Percentiles rank a stretch among this genome's conserved stretches.
Conservation (phyloP, 2,797 vertebrate genomes). For the Acanthurus tractus region DNA sequence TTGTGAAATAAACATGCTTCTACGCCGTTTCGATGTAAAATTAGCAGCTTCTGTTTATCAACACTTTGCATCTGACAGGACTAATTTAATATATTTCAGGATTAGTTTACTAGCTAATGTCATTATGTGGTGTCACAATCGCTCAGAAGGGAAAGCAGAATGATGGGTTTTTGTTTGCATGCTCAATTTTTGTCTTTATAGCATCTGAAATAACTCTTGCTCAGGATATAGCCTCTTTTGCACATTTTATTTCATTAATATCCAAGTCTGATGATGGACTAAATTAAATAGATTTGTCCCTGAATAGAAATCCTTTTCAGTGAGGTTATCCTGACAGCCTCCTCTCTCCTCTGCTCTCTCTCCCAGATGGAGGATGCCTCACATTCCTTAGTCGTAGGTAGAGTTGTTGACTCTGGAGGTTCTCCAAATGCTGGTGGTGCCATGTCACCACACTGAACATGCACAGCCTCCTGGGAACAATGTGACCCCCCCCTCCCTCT, state of each 20-base stretch:
- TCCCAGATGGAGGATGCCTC: conserved; percentile 58
- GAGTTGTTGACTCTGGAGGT: conserved; percentile 79
- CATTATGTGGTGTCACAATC: conserved; percentile 17
- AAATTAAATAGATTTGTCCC: conserved; percentile 28
- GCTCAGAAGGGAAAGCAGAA: conserved; percentile 10
- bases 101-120: conserved; percentile 6
- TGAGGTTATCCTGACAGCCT: conserved; percentile 34
- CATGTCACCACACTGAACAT: conserved; percentile 72
- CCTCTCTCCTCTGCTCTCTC: conserved; percentile 37
- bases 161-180: conserved; percentile 15
- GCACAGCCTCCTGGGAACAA: conserved; percentile 74
- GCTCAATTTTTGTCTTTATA: conserved; percentile 7
- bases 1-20: conserved; percentile 11
- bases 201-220: conserved; percentile 23
- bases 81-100: conserved; percentile 25
- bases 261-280: background rate
- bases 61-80: conserved; percentile 26
- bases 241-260: conserved; percentile 18
- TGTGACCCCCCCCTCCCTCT: conserved; percentile 67
- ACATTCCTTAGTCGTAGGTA: conserved; percentile 79
- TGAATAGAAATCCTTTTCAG: conserved; percentile 26
- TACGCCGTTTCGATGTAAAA: conserved; percentile 6
- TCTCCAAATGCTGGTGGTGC: conserved; percentile 77
- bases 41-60: conserved; percentile 26
- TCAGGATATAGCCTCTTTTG: conserved; percentile 14